Evolutionary conservation across 2,113 vertebrate genomes (phyloP).

Genomic region (Geococcyx californianus): DNA sequence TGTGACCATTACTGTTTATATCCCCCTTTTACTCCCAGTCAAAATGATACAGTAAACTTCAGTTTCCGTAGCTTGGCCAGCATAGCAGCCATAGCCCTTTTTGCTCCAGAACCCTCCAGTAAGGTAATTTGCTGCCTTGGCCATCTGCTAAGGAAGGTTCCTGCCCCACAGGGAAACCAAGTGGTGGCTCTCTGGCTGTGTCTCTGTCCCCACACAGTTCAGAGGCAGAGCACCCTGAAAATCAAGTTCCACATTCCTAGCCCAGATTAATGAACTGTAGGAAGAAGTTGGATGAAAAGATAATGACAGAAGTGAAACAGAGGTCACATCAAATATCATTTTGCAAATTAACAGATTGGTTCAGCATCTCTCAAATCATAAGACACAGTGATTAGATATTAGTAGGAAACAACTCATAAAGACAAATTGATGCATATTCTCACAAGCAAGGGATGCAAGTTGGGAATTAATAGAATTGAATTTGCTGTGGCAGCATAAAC

Average conservation of each 20-base stretch:
- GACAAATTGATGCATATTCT: neutral
- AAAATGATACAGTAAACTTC: neutral
- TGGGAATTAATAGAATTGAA: neutral
- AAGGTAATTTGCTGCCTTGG: neutral
- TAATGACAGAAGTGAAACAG: neutral
- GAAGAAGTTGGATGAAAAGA: slow-evolving; percentile 6
- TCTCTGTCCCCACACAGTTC: neutral
- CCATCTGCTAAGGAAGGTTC: neutral
- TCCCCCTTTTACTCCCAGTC: neutral
- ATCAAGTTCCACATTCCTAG: neutral
- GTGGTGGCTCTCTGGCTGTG: neutral
- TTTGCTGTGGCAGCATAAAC: slow-evolving; percentile 4
- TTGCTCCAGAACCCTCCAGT: neutral
- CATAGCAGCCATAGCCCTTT: neutral
- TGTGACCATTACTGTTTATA: neutral
- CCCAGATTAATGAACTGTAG: neutral
- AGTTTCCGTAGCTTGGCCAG: neutral
- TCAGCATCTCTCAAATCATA: neutral
- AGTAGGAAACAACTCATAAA: neutral
- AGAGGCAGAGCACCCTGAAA: neutral
- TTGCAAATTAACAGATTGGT: neutral
- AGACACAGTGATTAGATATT: neutral
- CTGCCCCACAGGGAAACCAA: neutral
- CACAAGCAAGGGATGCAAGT: neutral
- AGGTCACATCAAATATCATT: neutral